Base-by-base conservation (phyloP, 1,140 invertebrate species). In the Dendroctonus ponderosae region DNA sequence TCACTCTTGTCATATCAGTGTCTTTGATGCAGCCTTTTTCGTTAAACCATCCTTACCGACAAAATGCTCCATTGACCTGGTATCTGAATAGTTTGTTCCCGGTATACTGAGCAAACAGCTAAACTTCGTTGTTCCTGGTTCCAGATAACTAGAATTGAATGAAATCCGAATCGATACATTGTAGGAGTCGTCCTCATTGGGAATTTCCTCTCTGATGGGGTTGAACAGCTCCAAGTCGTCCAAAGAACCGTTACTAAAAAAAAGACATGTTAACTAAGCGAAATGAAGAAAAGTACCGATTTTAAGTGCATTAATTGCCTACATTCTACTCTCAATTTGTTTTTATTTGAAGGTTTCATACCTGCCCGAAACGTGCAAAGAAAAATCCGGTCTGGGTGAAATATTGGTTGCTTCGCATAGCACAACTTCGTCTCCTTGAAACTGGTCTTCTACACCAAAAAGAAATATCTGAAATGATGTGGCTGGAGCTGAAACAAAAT, bases 61-160 rank as follows among this genome's bases (percentile, higher is more conserved):
- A 44, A 59, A 50, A 66, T 67, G 48, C 38, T 64, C 57, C 7
- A 70, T 43, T 48, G 15, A 62, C 54, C 69, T 70, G 0, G 37
- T 43, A 42, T 67, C 42, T n/a, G 59, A 62, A 43, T 72, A 72
- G 39, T 70, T 68, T 6, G 71, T 72, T 12, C 71, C 71, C 6
- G 69, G 62, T 51, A 72, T 72, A 14, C 51, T 69, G 5, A 72
- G 43, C 41, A 57, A 38, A 53, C 71, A 72, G 12, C 63, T 46
- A 42, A 72, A 72, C 44, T 63, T 69, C 3, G 66, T 69, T 7
- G 66, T 61, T 0, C 70, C 66, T 46, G 44, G 26, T 7, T 67
- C 38, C 42, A 67, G 42, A 46, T 62, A 58, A 61, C 63, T 66
- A 7, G 68, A 62, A 42, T 70, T 64, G 52, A 57, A 62, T 42